Conservation (phyloP, 2,113 vertebrate species). For the Excalfactoria chinensis region DNA sequence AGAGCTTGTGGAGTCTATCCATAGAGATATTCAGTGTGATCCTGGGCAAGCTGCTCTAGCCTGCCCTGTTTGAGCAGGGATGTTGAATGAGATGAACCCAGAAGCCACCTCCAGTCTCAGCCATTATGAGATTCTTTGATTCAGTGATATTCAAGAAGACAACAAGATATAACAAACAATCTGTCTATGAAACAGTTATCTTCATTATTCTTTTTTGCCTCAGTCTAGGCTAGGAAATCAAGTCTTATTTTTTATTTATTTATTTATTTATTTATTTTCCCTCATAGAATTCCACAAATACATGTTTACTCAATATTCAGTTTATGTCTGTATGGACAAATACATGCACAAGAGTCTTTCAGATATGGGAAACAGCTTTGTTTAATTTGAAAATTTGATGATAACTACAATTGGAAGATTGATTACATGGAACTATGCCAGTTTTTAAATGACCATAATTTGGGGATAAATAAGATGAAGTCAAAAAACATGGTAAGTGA, state of each 20-base stretch:
- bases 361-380: neutral
- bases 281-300: neutral
- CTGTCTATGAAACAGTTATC: neutral
- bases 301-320: neutral
- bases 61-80: neutral
- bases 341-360: neutral
- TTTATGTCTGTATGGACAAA: neutral
- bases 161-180: neutral
- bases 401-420: neutral
- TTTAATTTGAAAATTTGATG: neutral
- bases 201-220: neutral
- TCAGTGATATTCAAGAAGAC: neutral
- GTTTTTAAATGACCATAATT: neutral
- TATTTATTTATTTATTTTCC: neutral
- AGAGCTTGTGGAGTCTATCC: neutral
- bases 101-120: neutral
- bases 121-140: neutral
- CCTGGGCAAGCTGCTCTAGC: neutral
- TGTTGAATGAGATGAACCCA: neutral
- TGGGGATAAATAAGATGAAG: neutral
- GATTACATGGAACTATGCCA: neutral
- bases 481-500: neutral
- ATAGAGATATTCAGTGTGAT: neutral
- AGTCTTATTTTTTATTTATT: neutral
- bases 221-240: neutral